phyloP scores from a whole-genome alignment of 2,797 vertebrate species.

The Arrhamphus sclerolepis region DNA sequence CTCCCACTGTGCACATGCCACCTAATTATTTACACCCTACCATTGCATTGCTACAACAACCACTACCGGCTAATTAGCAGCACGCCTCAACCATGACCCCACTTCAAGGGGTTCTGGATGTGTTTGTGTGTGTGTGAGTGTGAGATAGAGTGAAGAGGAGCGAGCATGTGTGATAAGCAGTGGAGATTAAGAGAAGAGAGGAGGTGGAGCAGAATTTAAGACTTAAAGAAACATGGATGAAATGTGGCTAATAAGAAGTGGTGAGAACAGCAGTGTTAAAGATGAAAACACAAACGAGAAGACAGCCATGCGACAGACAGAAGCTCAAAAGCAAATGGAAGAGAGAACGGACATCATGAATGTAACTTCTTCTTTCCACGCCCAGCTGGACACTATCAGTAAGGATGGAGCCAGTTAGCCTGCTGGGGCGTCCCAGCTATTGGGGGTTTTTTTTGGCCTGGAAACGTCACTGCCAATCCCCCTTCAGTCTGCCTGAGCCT shows the following conservation, averaged over 20 bases:
- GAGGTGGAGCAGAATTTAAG: slow-evolving; percentile 9
- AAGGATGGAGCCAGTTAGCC: slow-evolving; percentile 68
- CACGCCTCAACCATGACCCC: slow-evolving; percentile 74
- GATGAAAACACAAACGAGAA: slow-evolving; percentile 35
- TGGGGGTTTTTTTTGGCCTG: slow-evolving; percentile 50
- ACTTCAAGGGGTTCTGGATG: slow-evolving; percentile 65
- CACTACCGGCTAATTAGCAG: slow-evolving; percentile 77
- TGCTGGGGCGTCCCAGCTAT: slow-evolving; percentile 43
- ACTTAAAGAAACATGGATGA: slow-evolving; percentile 14
- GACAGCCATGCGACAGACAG: slow-evolving; percentile 49
- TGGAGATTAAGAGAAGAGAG: slow-evolving; percentile 11
- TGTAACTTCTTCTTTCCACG: slow-evolving; percentile 33
- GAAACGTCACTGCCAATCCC: slow-evolving; percentile 74
- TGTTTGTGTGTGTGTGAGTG: slow-evolving; percentile 44
- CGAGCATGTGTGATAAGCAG: slow-evolving; percentile 27
- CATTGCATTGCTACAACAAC: slow-evolving; percentile 75
- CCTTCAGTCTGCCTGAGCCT: slow-evolving; percentile 72
- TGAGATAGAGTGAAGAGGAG: slow-evolving; percentile 30
- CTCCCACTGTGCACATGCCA: slow-evolving; percentile 73
- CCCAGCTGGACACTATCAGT: slow-evolving; percentile 83
- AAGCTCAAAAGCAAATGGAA: slow-evolving; percentile 33
- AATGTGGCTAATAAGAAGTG: slow-evolving; percentile 16
- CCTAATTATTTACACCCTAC: slow-evolving; percentile 80
- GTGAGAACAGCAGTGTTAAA: slow-evolving; percentile 13
- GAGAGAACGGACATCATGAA: slow-evolving; percentile 24